Evolutionary conservation across 1,140 invertebrate species (phyloP), one percentile per base, ranked within the genome.

Genomic region (Platyscapa corneri): DNA sequence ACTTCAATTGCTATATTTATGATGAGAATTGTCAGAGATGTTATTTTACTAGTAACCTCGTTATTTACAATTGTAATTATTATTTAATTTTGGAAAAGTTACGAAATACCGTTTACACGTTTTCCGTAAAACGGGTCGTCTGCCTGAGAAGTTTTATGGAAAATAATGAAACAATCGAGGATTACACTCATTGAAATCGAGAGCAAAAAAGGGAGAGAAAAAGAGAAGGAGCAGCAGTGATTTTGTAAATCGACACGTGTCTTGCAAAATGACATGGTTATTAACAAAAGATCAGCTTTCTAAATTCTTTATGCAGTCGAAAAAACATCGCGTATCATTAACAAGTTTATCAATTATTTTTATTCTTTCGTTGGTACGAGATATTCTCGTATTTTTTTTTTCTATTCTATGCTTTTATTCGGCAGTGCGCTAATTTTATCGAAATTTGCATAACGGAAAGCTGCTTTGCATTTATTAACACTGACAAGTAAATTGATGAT

Each of bases 401-500:
- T 27, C 34, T 23, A n/a, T 20, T 3, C n/a, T 23, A 5, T 12
- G 18, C 34, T 72, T 39, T 39, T 39, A 39, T 72, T 72, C 67
- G 67, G 18, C 10, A 7, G 10, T 72, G 34, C 39, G 27, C 67
- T 39, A 34, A 39, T 72, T 39, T 72, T 72, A 72, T 72, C 1
- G 20, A 39, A 72, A 72, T 72, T 72, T 39, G 34, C 67, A 72
- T 72, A 72, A 39, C 37, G 6, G 34, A 39, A 23, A 72, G 20
- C 39, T 34, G 18, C 6, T 34, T 72, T 37, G 34, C 34, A 39
- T 39, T 72, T 72, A 72, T 72, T 72, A 72, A 30, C 34, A 39
- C 37, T 27, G 67, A 39, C 34, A 72, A 72, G 67, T 72, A 72
- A 72, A 72, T 72, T 72, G 67, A 72, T 39, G 67, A 72, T 39